phyloP scores from a whole-genome alignment of 1,140 invertebrate genomes.

The Globodera rostochiensis region DNA sequence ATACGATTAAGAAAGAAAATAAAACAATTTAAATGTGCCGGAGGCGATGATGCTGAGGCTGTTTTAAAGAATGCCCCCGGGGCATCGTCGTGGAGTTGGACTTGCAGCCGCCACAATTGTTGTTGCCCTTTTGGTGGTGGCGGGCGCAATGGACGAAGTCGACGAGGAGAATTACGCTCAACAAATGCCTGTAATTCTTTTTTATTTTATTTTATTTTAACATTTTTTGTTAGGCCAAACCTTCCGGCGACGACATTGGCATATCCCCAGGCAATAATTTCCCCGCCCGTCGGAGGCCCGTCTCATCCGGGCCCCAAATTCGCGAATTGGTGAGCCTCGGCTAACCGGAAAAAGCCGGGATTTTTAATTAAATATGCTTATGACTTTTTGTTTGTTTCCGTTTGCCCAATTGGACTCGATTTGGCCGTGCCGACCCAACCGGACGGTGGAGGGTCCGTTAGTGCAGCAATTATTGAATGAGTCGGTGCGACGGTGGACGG shows the following conservation, averaged over 20 bases:
- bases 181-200: neutral
- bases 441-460: conserved; percentile 47
- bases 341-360: neutral
- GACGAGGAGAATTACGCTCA: neutral
- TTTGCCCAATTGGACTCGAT: conserved; percentile 14
- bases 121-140: neutral
- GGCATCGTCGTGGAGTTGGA: neutral
- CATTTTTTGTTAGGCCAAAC: neutral
- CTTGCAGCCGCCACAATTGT: neutral
- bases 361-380: neutral
- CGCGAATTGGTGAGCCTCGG: neutral
- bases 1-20: too few species aligned
- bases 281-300: neutral
- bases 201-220: neutral
- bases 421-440: conserved; percentile 35
- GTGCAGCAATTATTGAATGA: conserved; percentile 37
- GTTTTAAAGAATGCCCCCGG: neutral
- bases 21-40: neutral
- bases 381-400: neutral
- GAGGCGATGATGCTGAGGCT: neutral
- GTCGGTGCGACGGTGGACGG: conserved; percentile 21
- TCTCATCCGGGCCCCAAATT: neutral
- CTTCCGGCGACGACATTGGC: neutral
- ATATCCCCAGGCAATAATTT: neutral
- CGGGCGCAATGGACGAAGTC: neutral